Percentiles rank a stretch among this genome's conserved stretches.
These are phyloP conservation scores for Apodemus speciosus DNA, from an alignment of 2,113 vertebrate genomes.

Conservation along the genomic window DNA sequence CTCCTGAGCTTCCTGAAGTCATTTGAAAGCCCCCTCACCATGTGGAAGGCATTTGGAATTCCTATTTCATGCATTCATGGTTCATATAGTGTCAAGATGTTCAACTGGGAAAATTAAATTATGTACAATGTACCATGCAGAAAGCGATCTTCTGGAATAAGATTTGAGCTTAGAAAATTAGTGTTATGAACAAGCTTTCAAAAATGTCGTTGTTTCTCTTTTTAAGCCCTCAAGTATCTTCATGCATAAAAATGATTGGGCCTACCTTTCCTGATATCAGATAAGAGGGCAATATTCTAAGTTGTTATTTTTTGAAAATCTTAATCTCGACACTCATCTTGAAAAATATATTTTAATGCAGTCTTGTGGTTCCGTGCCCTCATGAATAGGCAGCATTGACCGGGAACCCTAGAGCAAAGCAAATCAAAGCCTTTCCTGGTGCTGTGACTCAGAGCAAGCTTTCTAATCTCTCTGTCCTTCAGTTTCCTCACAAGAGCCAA, in stretches of 20 bases:
- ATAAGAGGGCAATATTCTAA: not conserved
- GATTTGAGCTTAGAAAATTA: constrained; percentile 59
- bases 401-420: not conserved
- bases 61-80: constrained; percentile 62
- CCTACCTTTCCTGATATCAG: constrained; percentile 19
- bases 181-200: constrained; percentile 61
- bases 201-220: not conserved
- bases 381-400: not conserved
- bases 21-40: constrained; percentile 42
- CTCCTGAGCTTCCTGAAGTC: constrained; percentile 61
- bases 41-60: constrained; percentile 70
- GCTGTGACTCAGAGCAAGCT: not conserved
- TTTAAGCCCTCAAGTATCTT: not conserved
- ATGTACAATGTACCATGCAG: constrained; percentile 56
- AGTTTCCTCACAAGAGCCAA: not conserved
- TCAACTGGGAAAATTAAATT: constrained; percentile 75
- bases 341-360: not conserved
- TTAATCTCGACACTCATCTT: constrained; percentile 38
- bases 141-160: constrained; percentile 64
- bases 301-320: not conserved
- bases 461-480: not conserved
- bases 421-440: not conserved
- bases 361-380: not conserved
- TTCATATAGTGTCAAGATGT: constrained; percentile 73
- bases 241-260: not conserved